Percentiles rank a stretch among this genome's conserved stretches.
Evolutionary conservation across 2,797 vertebrate species (phyloP).

Genomic region (Neosilurus mollespiculum): DNA sequence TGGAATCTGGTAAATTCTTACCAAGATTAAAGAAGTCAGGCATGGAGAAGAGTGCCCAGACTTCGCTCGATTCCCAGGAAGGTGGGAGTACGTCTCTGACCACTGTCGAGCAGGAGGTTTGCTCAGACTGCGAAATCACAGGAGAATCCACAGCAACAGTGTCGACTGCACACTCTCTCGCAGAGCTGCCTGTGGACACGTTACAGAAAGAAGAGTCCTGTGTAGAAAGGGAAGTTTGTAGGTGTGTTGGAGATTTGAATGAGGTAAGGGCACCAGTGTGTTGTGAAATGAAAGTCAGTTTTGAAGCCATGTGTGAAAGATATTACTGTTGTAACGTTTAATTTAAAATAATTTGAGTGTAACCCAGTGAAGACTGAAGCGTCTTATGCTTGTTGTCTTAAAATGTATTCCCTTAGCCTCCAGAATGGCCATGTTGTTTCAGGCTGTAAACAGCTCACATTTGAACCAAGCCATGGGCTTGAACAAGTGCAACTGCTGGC

Average conservation of each 20-base stretch:
- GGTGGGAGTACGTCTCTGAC: constrained; percentile 81
- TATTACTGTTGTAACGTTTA: no score
- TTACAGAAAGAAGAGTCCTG: constrained; percentile 80
- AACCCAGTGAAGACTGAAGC: neutral
- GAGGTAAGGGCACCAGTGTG: constrained; percentile 76
- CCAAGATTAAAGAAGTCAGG: constrained; percentile 96
- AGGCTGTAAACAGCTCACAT: neutral
- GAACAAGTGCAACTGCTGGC: neutral
- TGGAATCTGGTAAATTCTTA: constrained; percentile 97
- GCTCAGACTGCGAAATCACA: constrained; percentile 83
- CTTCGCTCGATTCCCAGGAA: constrained; percentile 97
- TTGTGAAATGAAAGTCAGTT: neutral
- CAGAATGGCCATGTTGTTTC: neutral
- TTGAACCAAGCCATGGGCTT: neutral
- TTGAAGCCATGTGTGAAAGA: no score
- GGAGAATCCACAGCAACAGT: constrained; percentile 62
- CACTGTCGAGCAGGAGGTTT: constrained; percentile 80
- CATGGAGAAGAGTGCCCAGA: constrained; percentile 99
- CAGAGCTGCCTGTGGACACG: constrained; percentile 74
- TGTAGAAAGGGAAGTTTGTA: constrained; percentile 76
- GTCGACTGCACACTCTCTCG: constrained; percentile 69
- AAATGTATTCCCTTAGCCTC: neutral
- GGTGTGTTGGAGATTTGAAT: constrained; percentile 78
- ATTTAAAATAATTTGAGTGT: no score
- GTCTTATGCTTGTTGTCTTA: neutral